Percentiles rank a stretch among this genome's conserved stretches.
phyloP scores from a whole-genome alignment of 2,888 invertebrate species.

The Noctua janthina region DNA sequence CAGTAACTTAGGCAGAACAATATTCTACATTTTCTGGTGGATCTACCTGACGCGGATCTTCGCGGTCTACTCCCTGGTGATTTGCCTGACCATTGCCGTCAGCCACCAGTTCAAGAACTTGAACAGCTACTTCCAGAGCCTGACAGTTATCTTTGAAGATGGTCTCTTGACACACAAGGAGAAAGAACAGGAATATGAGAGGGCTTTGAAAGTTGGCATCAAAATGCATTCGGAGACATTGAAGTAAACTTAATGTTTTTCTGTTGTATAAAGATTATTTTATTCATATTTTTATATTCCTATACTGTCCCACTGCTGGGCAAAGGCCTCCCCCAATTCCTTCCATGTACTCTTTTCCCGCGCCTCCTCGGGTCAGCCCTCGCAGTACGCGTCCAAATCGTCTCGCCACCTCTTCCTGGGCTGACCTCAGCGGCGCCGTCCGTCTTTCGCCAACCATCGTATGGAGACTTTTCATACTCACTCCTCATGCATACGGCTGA shows the following conservation, averaged over 20 bases:
- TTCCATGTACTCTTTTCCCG: too few species aligned
- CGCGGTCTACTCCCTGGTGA: conserved; percentile 68
- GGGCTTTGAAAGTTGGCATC: conserved; percentile 74
- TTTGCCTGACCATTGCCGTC: conserved; percentile 69
- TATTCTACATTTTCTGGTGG: conserved; percentile 74
- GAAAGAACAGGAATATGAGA: conserved; percentile 73
- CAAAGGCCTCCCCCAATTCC: too few species aligned
- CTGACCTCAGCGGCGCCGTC: too few species aligned
- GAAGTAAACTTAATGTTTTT: conserved; percentile 25
- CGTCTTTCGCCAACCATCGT: too few species aligned
- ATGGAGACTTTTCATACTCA: too few species aligned
- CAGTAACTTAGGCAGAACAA: conserved; percentile 65
- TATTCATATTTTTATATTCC: neutral
- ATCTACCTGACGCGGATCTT: conserved; percentile 67
- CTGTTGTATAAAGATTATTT: neutral
- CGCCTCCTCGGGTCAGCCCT: too few species aligned
- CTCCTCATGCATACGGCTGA: too few species aligned
- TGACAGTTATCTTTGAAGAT: conserved; percentile 59
- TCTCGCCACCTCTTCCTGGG: too few species aligned
- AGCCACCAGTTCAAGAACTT: conserved; percentile 71
- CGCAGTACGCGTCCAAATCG: too few species aligned
- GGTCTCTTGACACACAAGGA: conserved; percentile 57
- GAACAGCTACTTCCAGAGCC: conserved; percentile 65
- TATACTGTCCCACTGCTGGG: too few species aligned
- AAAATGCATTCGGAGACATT: conserved; percentile 70